These are phyloP conservation scores for Elysia chlorotica DNA, from an alignment of 1,140 invertebrate genomes.

Conservation along the genomic window DNA sequence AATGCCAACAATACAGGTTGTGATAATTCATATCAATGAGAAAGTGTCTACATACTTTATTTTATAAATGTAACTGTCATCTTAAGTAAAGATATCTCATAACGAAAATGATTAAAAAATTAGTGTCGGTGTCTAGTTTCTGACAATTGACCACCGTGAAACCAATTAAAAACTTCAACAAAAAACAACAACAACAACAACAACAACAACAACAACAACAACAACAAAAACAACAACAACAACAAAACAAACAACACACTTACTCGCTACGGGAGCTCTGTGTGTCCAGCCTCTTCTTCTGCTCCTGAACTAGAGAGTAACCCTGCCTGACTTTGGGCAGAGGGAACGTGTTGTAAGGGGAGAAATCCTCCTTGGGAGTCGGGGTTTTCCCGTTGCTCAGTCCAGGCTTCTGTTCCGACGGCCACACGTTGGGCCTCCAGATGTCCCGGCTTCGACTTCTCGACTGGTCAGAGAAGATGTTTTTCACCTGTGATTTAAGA, in stretches of 20 bases:
- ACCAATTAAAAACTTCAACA: no score
- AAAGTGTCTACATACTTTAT: no score
- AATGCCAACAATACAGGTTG: no score
- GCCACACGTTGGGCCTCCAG: constrained; percentile 20
- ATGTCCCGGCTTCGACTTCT: not conserved
- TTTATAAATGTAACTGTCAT: no score
- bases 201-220: not conserved
- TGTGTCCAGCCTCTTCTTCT: constrained; percentile 15
- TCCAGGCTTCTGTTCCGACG: not conserved
- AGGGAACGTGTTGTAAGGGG: not conserved
- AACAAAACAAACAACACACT: not conserved
- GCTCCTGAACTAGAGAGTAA: not conserved
- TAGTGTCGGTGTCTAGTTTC: no score
- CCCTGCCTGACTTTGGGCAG: not conserved
- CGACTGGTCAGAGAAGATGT: constrained; percentile 4
- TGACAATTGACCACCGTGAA: no score
- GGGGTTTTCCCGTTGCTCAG: not conserved
- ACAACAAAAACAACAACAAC: not conserved
- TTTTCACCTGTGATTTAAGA: constrained; percentile 11
- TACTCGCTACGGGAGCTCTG: constrained; percentile 18
- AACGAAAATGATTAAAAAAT: no score
- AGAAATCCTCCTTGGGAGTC: constrained; percentile 10
- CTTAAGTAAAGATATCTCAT: no score
- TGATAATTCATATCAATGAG: no score
- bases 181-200: no score